Evolutionary conservation across 2,888 invertebrate species (phyloP).

Genomic region (Sphaeridia pumilis): DNA sequence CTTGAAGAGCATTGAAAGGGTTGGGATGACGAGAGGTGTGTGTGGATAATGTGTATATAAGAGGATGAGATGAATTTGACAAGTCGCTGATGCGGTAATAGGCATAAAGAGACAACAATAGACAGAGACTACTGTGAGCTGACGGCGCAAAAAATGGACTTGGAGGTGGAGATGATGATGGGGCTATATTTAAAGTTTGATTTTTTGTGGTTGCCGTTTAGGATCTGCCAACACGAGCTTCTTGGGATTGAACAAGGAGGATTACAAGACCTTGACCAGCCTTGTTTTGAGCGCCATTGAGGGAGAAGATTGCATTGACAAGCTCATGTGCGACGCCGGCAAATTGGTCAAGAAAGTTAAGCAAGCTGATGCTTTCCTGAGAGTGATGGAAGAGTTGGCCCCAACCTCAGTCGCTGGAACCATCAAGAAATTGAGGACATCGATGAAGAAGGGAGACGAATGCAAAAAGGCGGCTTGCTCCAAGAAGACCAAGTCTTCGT

Average conservation of each 20-base stretch:
- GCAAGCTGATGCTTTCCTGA: slow-evolving; percentile 36
- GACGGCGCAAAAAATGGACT: too few relatives aligned
- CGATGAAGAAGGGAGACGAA: slow-evolving; percentile 36
- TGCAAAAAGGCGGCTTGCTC: slow-evolving; percentile 34
- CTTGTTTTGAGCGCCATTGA: slow-evolving; percentile 36
- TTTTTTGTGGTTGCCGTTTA: too few relatives aligned
- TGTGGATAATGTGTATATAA: too few relatives aligned
- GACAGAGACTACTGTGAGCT: too few relatives aligned
- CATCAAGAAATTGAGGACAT: slow-evolving; percentile 35
- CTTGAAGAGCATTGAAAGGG: too few relatives aligned
- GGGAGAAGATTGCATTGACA: slow-evolving; percentile 36
- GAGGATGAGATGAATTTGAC: too few relatives aligned
- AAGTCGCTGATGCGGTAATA: too few relatives aligned
- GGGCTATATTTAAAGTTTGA: too few relatives aligned
- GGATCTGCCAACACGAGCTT: slow-evolving; percentile 33
- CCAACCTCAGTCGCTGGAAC: slow-evolving; percentile 34
- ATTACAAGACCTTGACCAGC: slow-evolving; percentile 34
- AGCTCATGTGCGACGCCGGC: slow-evolving; percentile 36
- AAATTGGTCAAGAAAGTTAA: slow-evolving; percentile 36
- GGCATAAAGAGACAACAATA: too few relatives aligned
- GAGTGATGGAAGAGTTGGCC: slow-evolving; percentile 36
- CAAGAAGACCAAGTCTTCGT: slow-evolving; percentile 35
- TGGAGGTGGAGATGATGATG: too few relatives aligned
- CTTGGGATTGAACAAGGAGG: slow-evolving; percentile 35
- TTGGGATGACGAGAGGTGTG: too few relatives aligned